Evolutionary conservation across 2,888 invertebrate species (phyloP).

Genomic region (Prosapia bicincta): DNA sequence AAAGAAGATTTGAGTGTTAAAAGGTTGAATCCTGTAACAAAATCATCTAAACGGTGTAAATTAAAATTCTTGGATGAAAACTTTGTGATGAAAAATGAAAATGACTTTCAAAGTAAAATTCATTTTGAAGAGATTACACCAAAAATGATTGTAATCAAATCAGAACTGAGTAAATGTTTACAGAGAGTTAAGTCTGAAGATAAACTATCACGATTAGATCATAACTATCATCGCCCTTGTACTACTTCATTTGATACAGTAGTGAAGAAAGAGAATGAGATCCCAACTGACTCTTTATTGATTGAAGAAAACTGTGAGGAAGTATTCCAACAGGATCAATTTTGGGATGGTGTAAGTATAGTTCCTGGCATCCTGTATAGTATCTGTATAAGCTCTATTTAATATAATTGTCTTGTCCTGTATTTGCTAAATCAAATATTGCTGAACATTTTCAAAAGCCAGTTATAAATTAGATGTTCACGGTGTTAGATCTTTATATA

Average conservation of each 20-base stretch:
- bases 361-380: too few relatives aligned
- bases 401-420: too few relatives aligned
- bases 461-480: too few relatives aligned
- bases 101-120: neutral
- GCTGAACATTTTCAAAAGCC: too few relatives aligned
- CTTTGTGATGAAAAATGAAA: neutral
- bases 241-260: neutral
- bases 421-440: too few relatives aligned
- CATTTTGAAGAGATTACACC: neutral
- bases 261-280: neutral
- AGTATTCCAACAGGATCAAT: neutral
- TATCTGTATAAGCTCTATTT: too few relatives aligned
- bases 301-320: neutral
- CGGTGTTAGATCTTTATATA: too few relatives aligned
- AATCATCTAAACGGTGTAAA: neutral
- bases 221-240: neutral
- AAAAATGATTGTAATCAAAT: neutral
- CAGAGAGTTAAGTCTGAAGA: neutral
- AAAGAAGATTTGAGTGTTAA: neutral
- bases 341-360: neutral
- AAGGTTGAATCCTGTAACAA: neutral
- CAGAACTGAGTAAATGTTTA: neutral
- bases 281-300: neutral
- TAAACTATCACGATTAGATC: neutral
- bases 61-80: neutral